A percentile compares a stretch with the other conserved stretches of the same genome.
phyloP scores from a whole-genome alignment of 2,888 invertebrate species.

The Drosophila tripunctata region DNA sequence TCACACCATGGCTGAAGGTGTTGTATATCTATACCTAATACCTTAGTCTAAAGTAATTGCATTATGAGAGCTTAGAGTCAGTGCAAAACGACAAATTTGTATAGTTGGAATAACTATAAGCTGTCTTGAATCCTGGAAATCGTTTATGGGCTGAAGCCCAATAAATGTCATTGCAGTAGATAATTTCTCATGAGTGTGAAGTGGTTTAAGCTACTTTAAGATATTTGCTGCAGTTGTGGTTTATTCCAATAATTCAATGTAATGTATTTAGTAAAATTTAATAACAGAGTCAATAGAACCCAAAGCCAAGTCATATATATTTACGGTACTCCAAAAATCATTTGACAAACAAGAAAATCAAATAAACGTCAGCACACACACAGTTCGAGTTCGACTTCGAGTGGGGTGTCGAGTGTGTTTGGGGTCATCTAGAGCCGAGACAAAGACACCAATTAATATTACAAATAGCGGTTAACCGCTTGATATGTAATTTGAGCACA shows the following conservation, averaged over 20 bases:
- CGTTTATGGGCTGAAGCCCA: not conserved
- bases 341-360: slow-evolving; percentile 27
- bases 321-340: slow-evolving; percentile 24
- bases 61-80: slow-evolving; percentile 14
- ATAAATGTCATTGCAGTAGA: slow-evolving; percentile 2
- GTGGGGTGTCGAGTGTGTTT: slow-evolving; percentile 6
- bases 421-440: slow-evolving; percentile 7
- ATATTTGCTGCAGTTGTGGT: slow-evolving; percentile 2
- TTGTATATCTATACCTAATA: not conserved
- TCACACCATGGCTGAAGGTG: not conserved
- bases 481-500: slow-evolving; percentile 41
- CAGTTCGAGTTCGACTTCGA: not conserved
- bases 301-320: slow-evolving; percentile 1
- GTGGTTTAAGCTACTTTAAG: slow-evolving; percentile 13
- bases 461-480: slow-evolving; percentile 67
- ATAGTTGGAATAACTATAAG: not conserved
- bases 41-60: slow-evolving; percentile 18
- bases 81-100: not conserved
- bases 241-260: not conserved
- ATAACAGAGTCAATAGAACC: slow-evolving; percentile 2
- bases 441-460: slow-evolving; percentile 66
- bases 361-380: slow-evolving; percentile 39
- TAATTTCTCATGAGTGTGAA: slow-evolving; percentile 14
- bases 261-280: slow-evolving; percentile 16
- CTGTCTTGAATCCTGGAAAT: not conserved